Evolutionary conservation across 2,888 invertebrate genomes (phyloP), one percentile per base, ranked within the genome.

Genomic region (Punctoribates punctum): DNA sequence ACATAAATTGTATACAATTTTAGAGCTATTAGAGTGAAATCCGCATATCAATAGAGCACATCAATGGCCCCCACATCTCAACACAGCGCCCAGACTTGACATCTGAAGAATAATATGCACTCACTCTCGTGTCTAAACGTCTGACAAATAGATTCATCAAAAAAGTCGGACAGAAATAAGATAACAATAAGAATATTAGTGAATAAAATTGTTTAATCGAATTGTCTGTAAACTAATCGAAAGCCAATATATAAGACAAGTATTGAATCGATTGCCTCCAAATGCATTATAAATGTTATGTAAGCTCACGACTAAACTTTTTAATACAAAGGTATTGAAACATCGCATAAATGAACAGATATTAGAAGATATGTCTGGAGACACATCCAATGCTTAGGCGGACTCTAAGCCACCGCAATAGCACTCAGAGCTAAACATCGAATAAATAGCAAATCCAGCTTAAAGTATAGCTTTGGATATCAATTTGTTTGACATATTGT

Each of bases 401-500:
- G n/a, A 23, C 23, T n/a, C 5, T 65, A 65, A 65, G 29, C 65
- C 27, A 65, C 34, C 34, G 65, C 65, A 65, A 65, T 65, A 34
- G 27, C 65, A 65, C 4, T 11, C 42, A 9, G 42, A 23, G 42
- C 70, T 70, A 70, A 70, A 70, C 70, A 42, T 38, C 4, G 17
- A 62, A n/a, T 60, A 60, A 67, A 67, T 70, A 29, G 42, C 70
- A 70, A 70, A 70, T 70, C 70, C 70, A 70, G 70, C 70, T 70
- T 70, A 70, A 46, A 70, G 70, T 70, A 42, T 70, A 70, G 70
- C 42, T 42, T 70, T 38, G 70, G 70, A 70, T 70, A 70, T 70
- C 70, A 70, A 70, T 70, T 70, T 70, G 70, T 70, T 70, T 70
- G 70, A 70, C 70, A 70, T 70, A 70, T 70, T 70, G 70, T 70